These are phyloP conservation scores for Antrozous pallidus DNA, from an alignment of 2,797 vertebrate species.

Conservation along the genomic window DNA sequence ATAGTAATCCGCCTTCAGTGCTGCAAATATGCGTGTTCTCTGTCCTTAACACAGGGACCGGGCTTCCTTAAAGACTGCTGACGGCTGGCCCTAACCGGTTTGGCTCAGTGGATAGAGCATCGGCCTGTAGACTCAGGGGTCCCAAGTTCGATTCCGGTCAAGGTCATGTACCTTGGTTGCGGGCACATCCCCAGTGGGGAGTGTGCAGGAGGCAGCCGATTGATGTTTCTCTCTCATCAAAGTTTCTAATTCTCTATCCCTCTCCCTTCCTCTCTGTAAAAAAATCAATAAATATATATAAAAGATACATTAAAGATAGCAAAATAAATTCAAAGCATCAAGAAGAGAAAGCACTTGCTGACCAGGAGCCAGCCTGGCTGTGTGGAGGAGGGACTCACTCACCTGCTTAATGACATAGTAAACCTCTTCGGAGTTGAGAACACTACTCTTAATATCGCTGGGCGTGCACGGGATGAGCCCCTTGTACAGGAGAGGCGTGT, in stretches of 20 bases:
- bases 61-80: too few relatives aligned
- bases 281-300: too few relatives aligned
- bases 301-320: background rate
- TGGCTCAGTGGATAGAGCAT: too few relatives aligned
- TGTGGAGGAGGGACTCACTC: slow-evolving; percentile 17
- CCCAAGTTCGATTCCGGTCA: too few relatives aligned
- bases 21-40: fast-evolving
- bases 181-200: too few relatives aligned
- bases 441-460: slow-evolving; percentile 85
- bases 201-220: too few relatives aligned
- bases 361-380: background rate
- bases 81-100: too few relatives aligned
- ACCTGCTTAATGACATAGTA: slow-evolving; percentile 92
- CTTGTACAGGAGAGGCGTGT: slow-evolving; percentile 90
- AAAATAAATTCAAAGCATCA: background rate
- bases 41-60: background rate
- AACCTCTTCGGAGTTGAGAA: slow-evolving; percentile 91
- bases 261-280: too few relatives aligned
- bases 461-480: slow-evolving; percentile 88
- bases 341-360: background rate
- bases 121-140: too few relatives aligned
- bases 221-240: too few relatives aligned
- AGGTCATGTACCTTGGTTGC: too few relatives aligned
- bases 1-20: background rate
- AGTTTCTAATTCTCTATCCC: too few relatives aligned